phyloP scores from a whole-genome alignment of 2,888 invertebrate species.

The Macrophya annulata region DNA sequence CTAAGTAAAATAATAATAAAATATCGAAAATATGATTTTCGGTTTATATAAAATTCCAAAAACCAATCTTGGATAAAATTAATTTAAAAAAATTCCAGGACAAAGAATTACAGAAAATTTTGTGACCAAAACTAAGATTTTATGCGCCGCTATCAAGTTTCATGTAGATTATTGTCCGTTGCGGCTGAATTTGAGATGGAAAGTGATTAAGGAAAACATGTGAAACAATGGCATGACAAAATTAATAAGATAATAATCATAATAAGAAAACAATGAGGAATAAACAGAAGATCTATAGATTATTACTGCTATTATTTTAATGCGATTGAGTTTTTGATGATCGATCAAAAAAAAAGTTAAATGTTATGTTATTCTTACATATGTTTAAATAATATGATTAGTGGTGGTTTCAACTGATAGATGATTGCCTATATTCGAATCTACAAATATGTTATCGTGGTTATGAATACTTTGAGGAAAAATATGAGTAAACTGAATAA shows the following conservation, averaged over 20 bases:
- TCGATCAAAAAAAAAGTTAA: too few relatives aligned
- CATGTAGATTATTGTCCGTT: not conserved
- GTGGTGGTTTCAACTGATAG: not conserved
- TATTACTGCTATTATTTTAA: too few relatives aligned
- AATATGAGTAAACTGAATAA: not conserved
- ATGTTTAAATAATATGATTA: not conserved
- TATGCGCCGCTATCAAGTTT: not conserved
- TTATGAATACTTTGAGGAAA: slow-evolving; percentile 32
- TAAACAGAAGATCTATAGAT: too few relatives aligned
- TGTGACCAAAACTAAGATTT: not conserved
- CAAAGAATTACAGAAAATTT: not conserved
- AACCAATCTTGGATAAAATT: not conserved
- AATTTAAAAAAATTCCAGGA: not conserved
- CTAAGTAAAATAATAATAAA: too few relatives aligned
- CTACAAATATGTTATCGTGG: slow-evolving; percentile 13
- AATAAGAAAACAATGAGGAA: too few relatives aligned
- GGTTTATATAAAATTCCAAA: too few relatives aligned
- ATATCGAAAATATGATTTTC: too few relatives aligned
- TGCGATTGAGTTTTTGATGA: not conserved
- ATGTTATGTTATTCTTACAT: not conserved
- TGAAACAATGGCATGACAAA: not conserved
- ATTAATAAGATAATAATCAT: not conserved
- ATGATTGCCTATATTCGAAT: slow-evolving; percentile 21
- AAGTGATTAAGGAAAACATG: not conserved
- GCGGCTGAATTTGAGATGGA: not conserved